Conservation (phyloP, 2,797 vertebrate genomes). For the Semotilus atromaculatus region DNA sequence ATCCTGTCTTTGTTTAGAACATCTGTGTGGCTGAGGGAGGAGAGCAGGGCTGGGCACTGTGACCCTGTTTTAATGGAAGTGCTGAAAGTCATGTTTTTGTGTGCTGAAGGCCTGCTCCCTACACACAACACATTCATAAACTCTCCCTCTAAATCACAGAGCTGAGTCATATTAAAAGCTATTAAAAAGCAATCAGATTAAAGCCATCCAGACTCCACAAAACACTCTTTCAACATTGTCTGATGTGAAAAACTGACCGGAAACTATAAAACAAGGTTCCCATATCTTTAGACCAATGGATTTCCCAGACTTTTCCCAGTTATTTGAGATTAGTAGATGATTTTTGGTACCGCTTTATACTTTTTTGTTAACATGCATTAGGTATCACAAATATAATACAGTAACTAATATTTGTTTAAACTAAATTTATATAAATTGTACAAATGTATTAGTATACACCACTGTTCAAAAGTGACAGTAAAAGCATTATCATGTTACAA, state of each 20-base stretch:
- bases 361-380: background rate
- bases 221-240: constrained; percentile 17
- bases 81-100: constrained; percentile 57
- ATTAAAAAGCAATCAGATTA: constrained; percentile 28
- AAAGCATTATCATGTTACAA: too few species aligned
- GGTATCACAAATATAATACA: too few species aligned
- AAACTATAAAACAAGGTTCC: constrained; percentile 4
- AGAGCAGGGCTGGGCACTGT: constrained; percentile 45
- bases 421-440: too few species aligned
- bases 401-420: too few species aligned
- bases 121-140: constrained; percentile 14
- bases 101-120: constrained; percentile 35
- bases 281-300: background rate
- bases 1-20: constrained; percentile 68
- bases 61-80: constrained; percentile 61
- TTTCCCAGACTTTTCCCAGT: background rate
- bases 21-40: constrained; percentile 61
- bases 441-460: too few species aligned
- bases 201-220: constrained; percentile 11
- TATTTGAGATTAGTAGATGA: background rate
- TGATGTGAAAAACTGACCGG: background rate
- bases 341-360: background rate
- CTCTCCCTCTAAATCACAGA: constrained; percentile 27
- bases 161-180: constrained; percentile 19
- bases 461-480: too few species aligned